Evolutionary conservation across 2,888 invertebrate species (phyloP).

Genomic region (Osmoderma eremita): DNA sequence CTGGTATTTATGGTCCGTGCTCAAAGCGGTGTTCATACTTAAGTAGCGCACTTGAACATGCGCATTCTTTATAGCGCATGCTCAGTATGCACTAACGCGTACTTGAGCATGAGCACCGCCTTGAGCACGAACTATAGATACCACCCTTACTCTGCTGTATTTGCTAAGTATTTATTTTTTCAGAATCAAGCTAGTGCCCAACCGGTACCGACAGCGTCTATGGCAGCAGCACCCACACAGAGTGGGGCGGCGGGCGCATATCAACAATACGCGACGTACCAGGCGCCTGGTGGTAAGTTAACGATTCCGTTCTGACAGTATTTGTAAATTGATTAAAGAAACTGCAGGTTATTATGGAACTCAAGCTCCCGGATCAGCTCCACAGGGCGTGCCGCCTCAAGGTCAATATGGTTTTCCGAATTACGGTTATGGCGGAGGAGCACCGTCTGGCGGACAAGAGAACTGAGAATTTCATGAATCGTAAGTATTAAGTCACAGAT

Average conservation of each 20-base stretch:
- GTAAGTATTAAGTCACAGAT: conserved; percentile 12
- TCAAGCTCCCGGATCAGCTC: conserved; percentile 56
- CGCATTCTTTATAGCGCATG: too few species aligned
- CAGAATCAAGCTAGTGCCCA: conserved; percentile 47
- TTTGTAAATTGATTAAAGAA: conserved; percentile 36
- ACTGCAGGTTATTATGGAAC: conserved; percentile 60
- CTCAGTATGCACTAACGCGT: too few species aligned
- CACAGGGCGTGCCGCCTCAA: conserved; percentile 59
- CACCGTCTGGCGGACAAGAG: conserved; percentile 45
- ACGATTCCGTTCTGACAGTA: not conserved
- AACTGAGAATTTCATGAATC: conserved; percentile 40
- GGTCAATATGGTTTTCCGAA: conserved; percentile 63
- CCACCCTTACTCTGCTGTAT: too few species aligned
- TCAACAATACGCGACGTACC: conserved; percentile 60
- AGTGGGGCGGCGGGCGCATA: conserved; percentile 52
- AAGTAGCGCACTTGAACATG: too few species aligned
- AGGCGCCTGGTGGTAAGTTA: conserved; percentile 58
- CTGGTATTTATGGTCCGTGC: too few species aligned
- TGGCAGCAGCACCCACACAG: conserved; percentile 51
- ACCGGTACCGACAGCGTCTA: conserved; percentile 50
- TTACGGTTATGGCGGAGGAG: conserved; percentile 61
- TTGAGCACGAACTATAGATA: too few species aligned
- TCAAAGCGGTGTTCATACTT: too few species aligned
- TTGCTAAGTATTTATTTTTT: not conserved
- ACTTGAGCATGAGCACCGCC: too few species aligned